Conservation (phyloP, 1,140 invertebrate genomes). For the Tenebrio molitor region DNA sequence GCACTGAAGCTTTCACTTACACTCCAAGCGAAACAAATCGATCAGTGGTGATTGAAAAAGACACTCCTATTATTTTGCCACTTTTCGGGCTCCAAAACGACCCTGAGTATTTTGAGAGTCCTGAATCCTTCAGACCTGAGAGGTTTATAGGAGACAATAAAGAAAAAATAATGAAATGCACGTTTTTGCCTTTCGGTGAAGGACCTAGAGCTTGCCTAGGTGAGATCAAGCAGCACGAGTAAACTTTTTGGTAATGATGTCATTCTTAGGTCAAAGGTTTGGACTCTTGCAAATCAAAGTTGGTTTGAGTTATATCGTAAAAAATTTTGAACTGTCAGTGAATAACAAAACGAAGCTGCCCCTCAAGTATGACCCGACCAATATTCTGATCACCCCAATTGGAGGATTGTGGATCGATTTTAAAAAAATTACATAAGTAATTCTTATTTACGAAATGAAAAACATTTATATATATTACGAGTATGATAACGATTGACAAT, state of each 20-base stretch:
- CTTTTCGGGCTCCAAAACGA: conserved; percentile 71
- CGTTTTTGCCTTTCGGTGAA: conserved; percentile 75
- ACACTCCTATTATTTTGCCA: conserved; percentile 70
- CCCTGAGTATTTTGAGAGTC: conserved; percentile 70
- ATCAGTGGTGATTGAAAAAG: conserved; percentile 64
- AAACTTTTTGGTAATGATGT: conserved; percentile 2
- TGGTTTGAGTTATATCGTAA: conserved; percentile 67
- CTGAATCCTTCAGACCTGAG: conserved; percentile 73
- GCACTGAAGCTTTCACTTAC: conserved; percentile 53
- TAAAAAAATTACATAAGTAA: conserved; percentile 52
- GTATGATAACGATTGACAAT: too few relatives aligned
- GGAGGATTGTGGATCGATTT: conserved; percentile 66
- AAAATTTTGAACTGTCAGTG: conserved; percentile 63
- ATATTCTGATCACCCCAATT: conserved; percentile 57
- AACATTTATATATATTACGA: too few relatives aligned
- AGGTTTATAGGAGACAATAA: conserved; percentile 70
- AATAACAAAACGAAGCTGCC: conserved; percentile 53
- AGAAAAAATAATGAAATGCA: conserved; percentile 47
- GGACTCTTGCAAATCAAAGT: conserved; percentile 68
- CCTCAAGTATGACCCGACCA: conserved; percentile 48
- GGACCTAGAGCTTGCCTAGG: conserved; percentile 76
- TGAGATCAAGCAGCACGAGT: conserved; percentile 44
- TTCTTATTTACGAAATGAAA: too few relatives aligned
- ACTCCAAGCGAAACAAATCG: conserved; percentile 57
- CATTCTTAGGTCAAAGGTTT: conserved; percentile 75